Evolutionary conservation across 1,140 invertebrate species (phyloP).

Genomic region (Parasteatoda tepidariorum): DNA sequence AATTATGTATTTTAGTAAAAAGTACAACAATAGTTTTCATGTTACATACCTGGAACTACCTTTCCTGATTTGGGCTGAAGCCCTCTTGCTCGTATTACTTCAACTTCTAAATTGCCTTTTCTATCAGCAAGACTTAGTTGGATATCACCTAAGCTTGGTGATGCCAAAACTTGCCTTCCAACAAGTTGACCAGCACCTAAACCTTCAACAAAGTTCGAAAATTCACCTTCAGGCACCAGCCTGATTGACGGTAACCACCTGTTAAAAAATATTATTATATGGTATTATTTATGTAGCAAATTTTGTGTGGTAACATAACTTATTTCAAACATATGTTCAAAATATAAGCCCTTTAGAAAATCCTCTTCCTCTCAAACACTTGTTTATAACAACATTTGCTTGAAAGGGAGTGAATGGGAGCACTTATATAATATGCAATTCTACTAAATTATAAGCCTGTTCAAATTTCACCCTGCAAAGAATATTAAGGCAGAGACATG

Average conservation of each 20-base stretch:
- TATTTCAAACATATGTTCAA: background rate
- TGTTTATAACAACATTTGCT: background rate
- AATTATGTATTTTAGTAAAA: too few species aligned
- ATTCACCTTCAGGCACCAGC: constrained; percentile 70
- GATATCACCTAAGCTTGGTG: constrained; percentile 95
- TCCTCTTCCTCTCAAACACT: background rate
- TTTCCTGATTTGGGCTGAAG: constrained; percentile 89
- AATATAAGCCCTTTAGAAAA: background rate
- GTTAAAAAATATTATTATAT: background rate
- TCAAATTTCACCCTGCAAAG: too few species aligned
- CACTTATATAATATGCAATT: too few species aligned
- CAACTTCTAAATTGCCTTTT: constrained; percentile 95
- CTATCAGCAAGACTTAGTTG: constrained; percentile 93
- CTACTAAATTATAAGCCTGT: too few species aligned
- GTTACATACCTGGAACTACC: constrained; percentile 84
- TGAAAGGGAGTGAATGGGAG: too few species aligned
- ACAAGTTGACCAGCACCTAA: constrained; percentile 97
- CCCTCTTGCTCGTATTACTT: constrained; percentile 94
- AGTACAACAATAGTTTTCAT: too few species aligned
- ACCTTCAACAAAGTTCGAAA: constrained; percentile 94
- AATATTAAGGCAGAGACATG: too few species aligned
- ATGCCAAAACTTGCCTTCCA: constrained; percentile 96
- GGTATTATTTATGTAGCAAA: background rate
- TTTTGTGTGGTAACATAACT: background rate
- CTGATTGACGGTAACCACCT: constrained; percentile 50